Percentiles rank a stretch among this genome's conserved stretches.
Conservation (phyloP, 2,797 vertebrate species). For the Ambastaia sidthimunki region DNA sequence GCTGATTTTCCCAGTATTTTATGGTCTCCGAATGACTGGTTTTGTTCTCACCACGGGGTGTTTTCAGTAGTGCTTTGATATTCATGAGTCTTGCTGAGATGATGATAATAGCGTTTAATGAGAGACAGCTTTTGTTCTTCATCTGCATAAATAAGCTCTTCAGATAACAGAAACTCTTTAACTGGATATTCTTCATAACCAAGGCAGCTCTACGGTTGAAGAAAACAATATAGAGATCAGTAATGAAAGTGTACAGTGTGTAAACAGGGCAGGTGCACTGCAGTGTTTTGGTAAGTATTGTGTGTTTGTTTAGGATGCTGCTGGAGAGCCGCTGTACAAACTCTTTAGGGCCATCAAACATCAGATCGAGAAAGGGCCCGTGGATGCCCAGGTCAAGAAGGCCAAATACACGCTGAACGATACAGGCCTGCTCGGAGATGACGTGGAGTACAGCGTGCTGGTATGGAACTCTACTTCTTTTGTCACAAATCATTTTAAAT, state of each 20-base stretch:
- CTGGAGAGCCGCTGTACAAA: conserved; percentile 95
- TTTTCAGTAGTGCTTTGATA: conserved; percentile 24
- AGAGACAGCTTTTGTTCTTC: conserved; percentile 23
- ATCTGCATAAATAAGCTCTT: conserved; percentile 25
- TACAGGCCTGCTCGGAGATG: conserved; percentile 94
- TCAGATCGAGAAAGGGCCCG: conserved; percentile 97
- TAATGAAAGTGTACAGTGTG: not conserved
- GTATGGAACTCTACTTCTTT: conserved; percentile 72
- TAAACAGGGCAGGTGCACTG: not conserved
- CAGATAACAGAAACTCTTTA: not conserved
- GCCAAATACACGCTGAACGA: conserved; percentile 98
- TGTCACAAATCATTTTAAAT: too few species aligned
- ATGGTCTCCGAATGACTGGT: too few species aligned
- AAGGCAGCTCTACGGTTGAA: not conserved
- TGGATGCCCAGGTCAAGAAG: conserved; percentile 93
- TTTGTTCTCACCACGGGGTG: not conserved
- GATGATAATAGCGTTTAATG: conserved; percentile 44
- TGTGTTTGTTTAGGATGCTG: conserved; percentile 84
- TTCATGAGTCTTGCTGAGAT: conserved; percentile 28
- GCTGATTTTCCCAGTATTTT: too few species aligned
- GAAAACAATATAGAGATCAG: not conserved
- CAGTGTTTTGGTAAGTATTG: not conserved
- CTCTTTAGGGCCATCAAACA: conserved; percentile 98
- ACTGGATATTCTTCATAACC: conserved; percentile 1
- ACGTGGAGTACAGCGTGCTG: conserved; percentile 91